Evolutionary conservation across 2,888 invertebrate species (phyloP).

Genomic region (Glaucopsyche alexis): DNA sequence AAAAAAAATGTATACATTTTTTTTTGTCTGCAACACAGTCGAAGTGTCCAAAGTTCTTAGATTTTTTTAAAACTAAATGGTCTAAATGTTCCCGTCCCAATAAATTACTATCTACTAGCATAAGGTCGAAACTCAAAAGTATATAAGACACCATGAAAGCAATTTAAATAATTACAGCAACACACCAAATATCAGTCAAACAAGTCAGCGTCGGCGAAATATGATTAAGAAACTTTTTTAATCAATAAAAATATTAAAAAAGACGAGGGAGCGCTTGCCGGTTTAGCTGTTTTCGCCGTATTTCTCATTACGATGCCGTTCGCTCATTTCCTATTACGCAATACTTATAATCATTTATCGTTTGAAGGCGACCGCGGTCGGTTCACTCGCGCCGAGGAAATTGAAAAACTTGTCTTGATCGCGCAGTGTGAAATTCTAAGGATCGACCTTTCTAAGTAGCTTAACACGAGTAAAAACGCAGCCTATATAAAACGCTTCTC

Average conservation of each 20-base stretch:
- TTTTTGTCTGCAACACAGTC: no score
- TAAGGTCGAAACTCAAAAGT: no score
- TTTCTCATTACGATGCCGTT: constrained; percentile 64
- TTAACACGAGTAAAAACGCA: not conserved
- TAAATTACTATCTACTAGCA: no score
- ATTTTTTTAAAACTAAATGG: not conserved
- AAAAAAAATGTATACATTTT: no score
- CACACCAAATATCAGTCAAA: constrained; percentile 31
- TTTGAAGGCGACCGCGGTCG: constrained; percentile 67
- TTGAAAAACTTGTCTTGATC: constrained; percentile 65
- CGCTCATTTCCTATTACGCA: constrained; percentile 66
- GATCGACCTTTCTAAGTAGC: constrained; percentile 26
- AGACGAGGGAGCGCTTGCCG: constrained; percentile 39
- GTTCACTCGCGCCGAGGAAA: constrained; percentile 55
- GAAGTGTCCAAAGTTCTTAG: no score
- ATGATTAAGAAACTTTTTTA: constrained; percentile 74
- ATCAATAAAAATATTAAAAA: constrained; percentile 64
- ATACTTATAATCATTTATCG: constrained; percentile 75
- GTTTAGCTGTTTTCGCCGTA: constrained; percentile 52
- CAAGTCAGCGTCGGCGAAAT: constrained; percentile 50
- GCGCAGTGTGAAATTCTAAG: constrained; percentile 36
- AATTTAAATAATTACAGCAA: constrained; percentile 11
- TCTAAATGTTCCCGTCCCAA: not conserved
- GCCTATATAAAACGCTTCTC: constrained; percentile 9
- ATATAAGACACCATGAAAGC: constrained; percentile 12